Base-by-base conservation (phyloP, 2,888 invertebrate species). In the Corythucha ciliata region DNA sequence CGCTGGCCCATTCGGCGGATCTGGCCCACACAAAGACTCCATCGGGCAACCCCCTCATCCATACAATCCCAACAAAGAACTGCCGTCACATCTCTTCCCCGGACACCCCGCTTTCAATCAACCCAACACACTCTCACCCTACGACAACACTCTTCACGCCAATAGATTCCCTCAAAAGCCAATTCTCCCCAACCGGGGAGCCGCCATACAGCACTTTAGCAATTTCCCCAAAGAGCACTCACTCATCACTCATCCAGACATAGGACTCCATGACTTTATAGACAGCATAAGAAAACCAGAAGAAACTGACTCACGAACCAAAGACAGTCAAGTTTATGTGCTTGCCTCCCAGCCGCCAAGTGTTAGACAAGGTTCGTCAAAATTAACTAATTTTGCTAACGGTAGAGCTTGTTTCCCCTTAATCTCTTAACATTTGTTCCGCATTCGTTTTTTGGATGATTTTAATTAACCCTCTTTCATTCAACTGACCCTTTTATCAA, bases 211-310 rank as follows among this genome's bases (percentile, higher is more conserved):
- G 21, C 52, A 52, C 33, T 44, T 42, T 40, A 52, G 44, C 32
- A 27, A 65, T 65, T 58, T 62, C 65, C 55, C 67, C 66, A 66
- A 36, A 5, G 66, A 67, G 40, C 52, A 55, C 49, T 49, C 48
- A 25, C 54, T 33, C 61, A 67, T 58, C 66, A n/a, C 63, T 65
- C 52, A 58, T 67, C 42, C 66, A 66, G 1, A 65, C 41, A 33
- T 56, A 39, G 50, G 49, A 36, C 53, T 56, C 41, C 49, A 53
- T 16, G 55, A 53, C 53, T 50, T 56, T 25, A 53, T 56, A 47
- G 55, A 56, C 44, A 42, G 53, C 21, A 56, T 56, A 39, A 50
- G 48, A 56, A 49, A 53, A 42, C 54, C 50, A 46, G 54, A 54
- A 37, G 50, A 37, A 14, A 53, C 50, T 53, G 53, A 56, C 55